Conservation (phyloP, 2,797 vertebrate species). For the Mionectes olivaceus region DNA sequence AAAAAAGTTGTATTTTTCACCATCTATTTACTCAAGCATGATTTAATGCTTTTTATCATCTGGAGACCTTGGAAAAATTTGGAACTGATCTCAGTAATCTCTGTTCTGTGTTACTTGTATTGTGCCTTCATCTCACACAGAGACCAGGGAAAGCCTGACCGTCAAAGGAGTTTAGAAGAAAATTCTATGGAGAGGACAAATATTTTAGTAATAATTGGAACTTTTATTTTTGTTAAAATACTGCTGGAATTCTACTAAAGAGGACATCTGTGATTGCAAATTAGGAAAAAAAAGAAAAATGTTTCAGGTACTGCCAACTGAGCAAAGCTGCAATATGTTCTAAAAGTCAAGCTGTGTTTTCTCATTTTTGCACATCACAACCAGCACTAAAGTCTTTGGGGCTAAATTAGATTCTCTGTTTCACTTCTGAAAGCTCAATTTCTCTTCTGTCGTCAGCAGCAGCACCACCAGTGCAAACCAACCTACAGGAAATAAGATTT, state of each 20-base stretch:
- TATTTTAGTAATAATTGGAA: not conserved
- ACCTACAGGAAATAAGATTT: not conserved
- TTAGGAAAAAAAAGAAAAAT: not conserved
- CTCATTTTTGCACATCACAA: slow-evolving; percentile 13
- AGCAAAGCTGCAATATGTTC: slow-evolving; percentile 51
- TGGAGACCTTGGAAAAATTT: not conserved
- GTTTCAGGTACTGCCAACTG: slow-evolving; percentile 1
- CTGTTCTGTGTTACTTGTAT: not conserved
- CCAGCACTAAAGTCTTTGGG: not conserved
- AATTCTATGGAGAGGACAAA: not conserved
- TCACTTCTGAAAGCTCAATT: not conserved
- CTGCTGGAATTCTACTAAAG: not conserved
- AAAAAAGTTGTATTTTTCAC: not conserved
- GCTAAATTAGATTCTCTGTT: slow-evolving; percentile 1
- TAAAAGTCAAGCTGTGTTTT: slow-evolving; percentile 35
- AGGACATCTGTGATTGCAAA: not conserved
- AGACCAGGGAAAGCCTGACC: not conserved
- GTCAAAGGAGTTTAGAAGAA: not conserved
- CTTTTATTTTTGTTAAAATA: not conserved
- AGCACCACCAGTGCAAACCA: not conserved
- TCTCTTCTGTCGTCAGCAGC: not conserved
- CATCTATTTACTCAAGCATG: not conserved
- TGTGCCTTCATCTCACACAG: not conserved
- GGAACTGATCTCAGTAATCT: not conserved
- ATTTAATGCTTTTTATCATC: not conserved